phyloP scores from a whole-genome alignment of 2,113 vertebrate genomes.

The Alectura lathami region DNA sequence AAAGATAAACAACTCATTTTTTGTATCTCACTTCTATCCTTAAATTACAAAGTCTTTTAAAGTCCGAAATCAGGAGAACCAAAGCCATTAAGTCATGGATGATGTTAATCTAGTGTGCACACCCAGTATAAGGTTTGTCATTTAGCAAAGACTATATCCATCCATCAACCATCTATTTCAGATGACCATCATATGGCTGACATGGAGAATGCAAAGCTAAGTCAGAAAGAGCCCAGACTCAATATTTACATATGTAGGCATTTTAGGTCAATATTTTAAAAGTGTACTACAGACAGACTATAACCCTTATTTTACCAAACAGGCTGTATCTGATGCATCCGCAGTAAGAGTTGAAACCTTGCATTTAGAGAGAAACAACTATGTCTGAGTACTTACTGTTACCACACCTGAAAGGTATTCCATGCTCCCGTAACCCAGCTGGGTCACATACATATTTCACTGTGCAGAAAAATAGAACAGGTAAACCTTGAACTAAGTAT shows the following conservation, averaged over 20 bases:
- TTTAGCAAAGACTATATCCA: background rate
- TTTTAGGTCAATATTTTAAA: background rate
- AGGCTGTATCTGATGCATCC: background rate
- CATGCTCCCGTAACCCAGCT: background rate
- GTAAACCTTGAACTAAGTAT: background rate
- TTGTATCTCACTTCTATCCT: background rate
- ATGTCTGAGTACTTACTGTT: background rate
- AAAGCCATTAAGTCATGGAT: background rate
- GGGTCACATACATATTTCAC: rapidly evolving
- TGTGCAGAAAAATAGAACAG: background rate
- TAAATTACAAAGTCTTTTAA: background rate
- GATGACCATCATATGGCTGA: background rate
- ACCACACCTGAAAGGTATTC: background rate
- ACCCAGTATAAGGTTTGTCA: background rate
- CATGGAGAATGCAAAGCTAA: background rate
- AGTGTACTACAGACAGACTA: background rate
- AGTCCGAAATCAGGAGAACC: background rate
- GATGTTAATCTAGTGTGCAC: background rate
- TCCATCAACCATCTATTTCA: rapidly evolving
- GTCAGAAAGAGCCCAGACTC: background rate
- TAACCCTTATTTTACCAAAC: background rate
- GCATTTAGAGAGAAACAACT: background rate
- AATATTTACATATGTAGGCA: rapidly evolving
- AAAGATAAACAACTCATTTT: background rate
- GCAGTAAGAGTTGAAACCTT: background rate